phyloP scores from a whole-genome alignment of 2,888 invertebrate genomes.

The Asteroscopus sphinx region DNA sequence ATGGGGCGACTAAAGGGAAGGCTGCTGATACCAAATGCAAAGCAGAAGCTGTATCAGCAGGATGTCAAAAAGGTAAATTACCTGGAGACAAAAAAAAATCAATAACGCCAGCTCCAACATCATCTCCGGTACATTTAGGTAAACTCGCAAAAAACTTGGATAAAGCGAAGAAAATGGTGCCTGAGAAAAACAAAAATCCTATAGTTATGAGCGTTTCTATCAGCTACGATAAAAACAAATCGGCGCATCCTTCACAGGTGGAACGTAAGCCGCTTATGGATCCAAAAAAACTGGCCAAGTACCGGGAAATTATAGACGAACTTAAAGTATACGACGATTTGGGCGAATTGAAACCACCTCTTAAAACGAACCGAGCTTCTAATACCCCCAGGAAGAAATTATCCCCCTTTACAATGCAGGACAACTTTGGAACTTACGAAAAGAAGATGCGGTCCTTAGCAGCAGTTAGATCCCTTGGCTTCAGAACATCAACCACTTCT shows the following conservation, averaged over 20 bases:
- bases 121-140: background rate
- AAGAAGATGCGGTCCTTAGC: constrained; percentile 22
- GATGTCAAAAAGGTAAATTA: constrained; percentile 40
- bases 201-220: constrained; percentile 73
- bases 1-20: constrained; percentile 45
- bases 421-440: constrained; percentile 17
- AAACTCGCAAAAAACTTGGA: background rate
- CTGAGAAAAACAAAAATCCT: constrained; percentile 62
- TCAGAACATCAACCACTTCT: constrained; percentile 30
- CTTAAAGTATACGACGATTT: constrained; percentile 75
- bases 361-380: constrained; percentile 78
- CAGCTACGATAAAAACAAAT: constrained; percentile 60
- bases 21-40: constrained; percentile 11
- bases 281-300: constrained; percentile 70
- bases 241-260: constrained; percentile 30
- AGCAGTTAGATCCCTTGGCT: constrained; percentile 41
- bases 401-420: constrained; percentile 56
- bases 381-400: constrained; percentile 73
- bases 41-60: constrained; percentile 6
- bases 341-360: constrained; percentile 66
- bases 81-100: constrained; percentile 47
- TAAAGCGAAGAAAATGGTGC: constrained; percentile 52
- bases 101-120: too few relatives aligned
- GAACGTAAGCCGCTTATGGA: constrained; percentile 59
- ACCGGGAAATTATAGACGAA: constrained; percentile 79